Evolutionary conservation across 2,797 vertebrate species (phyloP).

Genomic region (Trachops cirrhosus): DNA sequence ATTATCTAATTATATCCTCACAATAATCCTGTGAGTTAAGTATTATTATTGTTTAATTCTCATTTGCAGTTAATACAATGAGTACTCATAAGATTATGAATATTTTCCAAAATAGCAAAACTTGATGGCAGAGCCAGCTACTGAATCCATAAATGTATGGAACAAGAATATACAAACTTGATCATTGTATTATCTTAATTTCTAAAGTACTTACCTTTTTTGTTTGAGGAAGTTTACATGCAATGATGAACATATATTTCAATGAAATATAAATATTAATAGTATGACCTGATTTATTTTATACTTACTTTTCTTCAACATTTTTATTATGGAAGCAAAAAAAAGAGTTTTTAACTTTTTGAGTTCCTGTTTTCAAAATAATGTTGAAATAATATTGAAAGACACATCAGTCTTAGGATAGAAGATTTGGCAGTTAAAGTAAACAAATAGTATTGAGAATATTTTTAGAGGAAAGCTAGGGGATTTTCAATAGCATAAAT

Average conservation of each 20-base stretch:
- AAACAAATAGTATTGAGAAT: neutral
- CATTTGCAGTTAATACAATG: neutral
- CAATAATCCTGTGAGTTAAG: neutral
- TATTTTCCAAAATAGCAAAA: neutral
- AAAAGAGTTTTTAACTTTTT: neutral
- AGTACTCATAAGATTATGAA: neutral
- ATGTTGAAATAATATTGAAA: neutral
- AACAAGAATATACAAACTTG: neutral
- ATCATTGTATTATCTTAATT: neutral
- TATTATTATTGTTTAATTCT: neutral
- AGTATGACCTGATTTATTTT: neutral
- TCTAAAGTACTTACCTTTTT: neutral
- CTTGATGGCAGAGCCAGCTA: neutral
- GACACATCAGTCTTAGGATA: neutral
- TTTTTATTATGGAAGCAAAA: neutral
- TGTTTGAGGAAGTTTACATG: neutral
- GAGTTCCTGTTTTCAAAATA: neutral
- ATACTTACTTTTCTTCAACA: neutral
- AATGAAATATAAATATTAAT: neutral
- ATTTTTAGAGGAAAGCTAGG: neutral
- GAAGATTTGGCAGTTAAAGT: neutral
- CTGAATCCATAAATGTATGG: neutral
- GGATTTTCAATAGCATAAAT: neutral
- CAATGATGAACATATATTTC: neutral
- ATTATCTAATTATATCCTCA: neutral